Base-by-base conservation (phyloP, 2,888 invertebrate species). In the Microplitis deprimator region DNA sequence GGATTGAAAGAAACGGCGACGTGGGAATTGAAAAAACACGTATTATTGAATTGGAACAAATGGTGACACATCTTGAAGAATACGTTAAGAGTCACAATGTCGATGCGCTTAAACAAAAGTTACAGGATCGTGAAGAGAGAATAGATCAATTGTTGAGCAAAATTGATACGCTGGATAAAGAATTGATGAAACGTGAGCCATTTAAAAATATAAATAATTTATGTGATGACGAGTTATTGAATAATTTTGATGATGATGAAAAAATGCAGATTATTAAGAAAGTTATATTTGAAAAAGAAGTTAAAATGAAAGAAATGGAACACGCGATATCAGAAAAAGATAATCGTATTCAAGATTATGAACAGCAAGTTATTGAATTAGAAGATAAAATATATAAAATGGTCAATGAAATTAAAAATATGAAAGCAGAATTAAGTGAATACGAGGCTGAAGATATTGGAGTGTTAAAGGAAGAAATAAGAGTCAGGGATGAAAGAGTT, bases 1-100 rank as follows among this genome's bases (percentile, higher is more conserved):
- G 90, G 83, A 88, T 93, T 73, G 91, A 94, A 83, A 93, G 93
- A 82, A 92, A 92, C 84, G 87, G 92, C 72, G 85, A 87, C 17
- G 75, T 83, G 1, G 84, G 84, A 17, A 84, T 88, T 59, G 86
- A 86, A 60, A 85, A 84, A 68, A 83, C 82, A 2, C 81, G 87
- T 20, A 85, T 89, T 16, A 77, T 87, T 61, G 86, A 88, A 73
- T 79, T 88, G 13, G 88, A 89, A 67, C 83, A 87, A 62, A 88
- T 86, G 87, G 87, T 89, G 1, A 87, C 86, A 1, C 85, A 83
- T 60, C 71, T 89, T 65, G 88, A 89, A 68, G 81, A 88, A 16
- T 88, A 88, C 50, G 87, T 88, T n/a, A 87, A 83, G 29, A 82
- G 85, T 65, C 87, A 88, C 40, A 84, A 88, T 61, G 85, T 88